phyloP scores from a whole-genome alignment of 35 echinoderm and acorn worm genomes.

The Apostichopus parvimensis region DNA sequence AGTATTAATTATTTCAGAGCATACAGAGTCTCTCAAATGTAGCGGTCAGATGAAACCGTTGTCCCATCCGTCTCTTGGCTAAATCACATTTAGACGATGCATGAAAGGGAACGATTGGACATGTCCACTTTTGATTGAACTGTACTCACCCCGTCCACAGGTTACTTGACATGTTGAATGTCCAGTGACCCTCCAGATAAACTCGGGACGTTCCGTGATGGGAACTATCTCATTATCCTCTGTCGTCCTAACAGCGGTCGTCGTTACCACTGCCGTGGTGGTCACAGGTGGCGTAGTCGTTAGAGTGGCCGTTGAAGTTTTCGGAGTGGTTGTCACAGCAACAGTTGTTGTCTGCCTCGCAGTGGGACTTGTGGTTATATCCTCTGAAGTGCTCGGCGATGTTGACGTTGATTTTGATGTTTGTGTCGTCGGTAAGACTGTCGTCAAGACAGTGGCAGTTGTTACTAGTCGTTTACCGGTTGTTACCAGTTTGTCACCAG shows the following conservation, averaged over 20 bases:
- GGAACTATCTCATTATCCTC: neutral
- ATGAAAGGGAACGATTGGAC: too few relatives aligned
- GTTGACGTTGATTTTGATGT: neutral
- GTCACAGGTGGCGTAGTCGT: neutral
- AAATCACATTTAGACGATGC: too few relatives aligned
- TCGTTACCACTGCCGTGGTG: neutral
- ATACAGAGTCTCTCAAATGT: too few relatives aligned
- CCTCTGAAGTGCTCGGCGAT: neutral
- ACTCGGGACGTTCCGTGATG: neutral
- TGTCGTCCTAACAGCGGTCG: neutral
- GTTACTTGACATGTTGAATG: conserved; percentile 8
- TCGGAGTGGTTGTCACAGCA: neutral
- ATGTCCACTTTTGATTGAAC: too few relatives aligned
- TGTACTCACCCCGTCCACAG: conserved; percentile 25
- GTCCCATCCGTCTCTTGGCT: too few relatives aligned
- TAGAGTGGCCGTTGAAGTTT: neutral
- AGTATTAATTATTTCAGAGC: too few relatives aligned
- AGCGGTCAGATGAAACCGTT: too few relatives aligned
- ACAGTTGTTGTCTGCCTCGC: neutral
- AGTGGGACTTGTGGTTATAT: neutral
- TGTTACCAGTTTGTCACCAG: neutral
- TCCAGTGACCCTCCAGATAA: conserved; percentile 21
- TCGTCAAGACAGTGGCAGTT: neutral
- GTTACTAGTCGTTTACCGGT: neutral
- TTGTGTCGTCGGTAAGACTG: neutral